Conservation (phyloP, 2,113 vertebrate species). For the Boleophthalmus pectinirostris region DNA sequence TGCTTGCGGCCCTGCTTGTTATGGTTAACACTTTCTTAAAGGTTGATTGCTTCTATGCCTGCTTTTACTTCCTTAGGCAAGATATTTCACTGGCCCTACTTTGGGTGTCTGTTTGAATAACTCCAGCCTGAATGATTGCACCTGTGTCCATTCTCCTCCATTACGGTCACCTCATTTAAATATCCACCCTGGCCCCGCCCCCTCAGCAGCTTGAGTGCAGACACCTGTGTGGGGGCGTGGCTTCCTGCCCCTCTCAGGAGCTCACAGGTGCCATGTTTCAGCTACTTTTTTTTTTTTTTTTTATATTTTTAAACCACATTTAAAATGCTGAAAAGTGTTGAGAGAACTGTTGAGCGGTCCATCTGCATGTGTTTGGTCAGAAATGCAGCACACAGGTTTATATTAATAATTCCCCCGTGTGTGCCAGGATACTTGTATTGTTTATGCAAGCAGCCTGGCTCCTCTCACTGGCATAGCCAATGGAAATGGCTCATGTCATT, state of each 20-base stretch:
- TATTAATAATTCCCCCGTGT: not conserved
- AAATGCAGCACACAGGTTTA: conserved; percentile 5
- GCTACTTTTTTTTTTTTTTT: too few relatives aligned
- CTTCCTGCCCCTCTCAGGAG: not conserved
- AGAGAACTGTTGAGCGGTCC: not conserved
- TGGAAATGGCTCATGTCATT: conserved; percentile 6
- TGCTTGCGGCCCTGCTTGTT: too few relatives aligned
- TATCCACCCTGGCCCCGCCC: not conserved
- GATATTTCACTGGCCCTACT: not conserved
- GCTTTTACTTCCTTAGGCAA: too few relatives aligned
- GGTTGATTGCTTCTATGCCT: too few relatives aligned
- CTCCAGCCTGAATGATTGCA: not conserved
- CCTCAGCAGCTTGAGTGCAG: not conserved
- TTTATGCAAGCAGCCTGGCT: conserved; percentile 8
- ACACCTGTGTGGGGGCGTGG: conserved; percentile 6
- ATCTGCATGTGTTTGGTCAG: not conserved
- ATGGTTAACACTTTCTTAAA: too few relatives aligned
- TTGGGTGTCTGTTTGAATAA: not conserved
- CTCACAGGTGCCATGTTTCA: not conserved
- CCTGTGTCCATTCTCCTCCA: not conserved
- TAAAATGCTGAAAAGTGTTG: not conserved
- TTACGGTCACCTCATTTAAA: not conserved
- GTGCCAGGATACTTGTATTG: conserved; percentile 15
- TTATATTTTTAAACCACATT: not conserved
- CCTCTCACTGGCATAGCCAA: not conserved